Evolutionary conservation across 2,888 invertebrate genomes (phyloP).

Genomic region (Sclerodermus sp.): DNA sequence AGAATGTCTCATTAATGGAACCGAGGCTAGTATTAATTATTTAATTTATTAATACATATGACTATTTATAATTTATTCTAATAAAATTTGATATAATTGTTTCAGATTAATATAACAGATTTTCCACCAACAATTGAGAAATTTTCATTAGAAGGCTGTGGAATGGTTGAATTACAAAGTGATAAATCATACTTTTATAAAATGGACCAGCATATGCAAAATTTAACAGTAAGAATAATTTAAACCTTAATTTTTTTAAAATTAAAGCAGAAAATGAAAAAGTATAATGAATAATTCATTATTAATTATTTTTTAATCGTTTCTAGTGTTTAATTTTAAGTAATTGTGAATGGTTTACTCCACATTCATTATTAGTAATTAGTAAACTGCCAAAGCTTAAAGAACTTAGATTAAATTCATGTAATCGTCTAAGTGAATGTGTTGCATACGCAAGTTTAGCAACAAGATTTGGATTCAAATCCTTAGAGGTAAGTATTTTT

Average conservation of each 20-base stretch:
- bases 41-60: no score
- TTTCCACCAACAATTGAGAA: constrained; percentile 68
- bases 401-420: constrained; percentile 67
- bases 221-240: constrained; percentile 62
- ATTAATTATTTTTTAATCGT: constrained; percentile 9
- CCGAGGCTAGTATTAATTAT: constrained; percentile 52
- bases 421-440: constrained; percentile 69
- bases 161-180: constrained; percentile 56
- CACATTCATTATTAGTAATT: constrained; percentile 72
- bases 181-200: constrained; percentile 63
- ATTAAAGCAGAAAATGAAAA: neutral
- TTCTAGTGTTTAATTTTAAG: constrained; percentile 71
- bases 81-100: constrained; percentile 17
- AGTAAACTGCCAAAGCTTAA: constrained; percentile 69
- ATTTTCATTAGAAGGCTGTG: constrained; percentile 63
- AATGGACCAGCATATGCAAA: constrained; percentile 60
- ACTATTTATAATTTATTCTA: neutral
- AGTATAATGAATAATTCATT: neutral
- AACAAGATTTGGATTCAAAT: constrained; percentile 70
- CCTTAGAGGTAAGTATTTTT: constrained; percentile 60
- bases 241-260: no score
- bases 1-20: constrained; percentile 61
- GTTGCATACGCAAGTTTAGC: constrained; percentile 78
- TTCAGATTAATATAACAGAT: constrained; percentile 65
- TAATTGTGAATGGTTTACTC: constrained; percentile 74